Evolutionary conservation across 2,888 invertebrate genomes (phyloP), one percentile per base, ranked within the genome.

Genomic region (Watsonalla binaria): DNA sequence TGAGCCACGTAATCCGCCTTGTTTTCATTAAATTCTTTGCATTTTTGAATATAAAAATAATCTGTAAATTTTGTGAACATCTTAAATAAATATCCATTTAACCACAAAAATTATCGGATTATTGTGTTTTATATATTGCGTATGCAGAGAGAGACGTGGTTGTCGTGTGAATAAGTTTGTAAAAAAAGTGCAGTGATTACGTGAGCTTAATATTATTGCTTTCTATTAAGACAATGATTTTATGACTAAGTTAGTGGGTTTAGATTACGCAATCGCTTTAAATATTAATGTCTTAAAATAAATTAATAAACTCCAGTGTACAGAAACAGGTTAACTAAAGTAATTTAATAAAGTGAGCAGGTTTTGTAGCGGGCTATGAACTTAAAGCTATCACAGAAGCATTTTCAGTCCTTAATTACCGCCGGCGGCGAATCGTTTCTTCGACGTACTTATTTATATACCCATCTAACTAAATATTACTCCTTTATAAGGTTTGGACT

Each of bases 371-470:
- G 68, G 72, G 72, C 70, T 72, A 76, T 72, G 71, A 72, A 74
- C 74, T 79, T 78, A 79, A 80, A 76, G 79, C 76, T 73, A 78
- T 78, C 73, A 81, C 82, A 82, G 81, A 79, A 71, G 77, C 76
- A 79, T 82, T 84, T 79, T 81, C 82, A 80, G 82, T 82, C 80
- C 84, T 84, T 89, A 88, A 89, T 89, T 86, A 84, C 76, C 71
- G 86, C 88, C 80, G 65, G 69, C 69, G 82, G 87, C 78, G 73
- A 71, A 78, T 70, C 70, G 74, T 77, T 80, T 71, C 77, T 76
- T 74, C 62, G 61, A 66, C 57, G 59, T 62, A 53, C 49, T 37
- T 49, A 33, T 35, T 70, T 68, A 58, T 57, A 63, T 60, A 62
- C 58, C 58, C 56, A 56, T 46, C 52, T 46, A 46, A 52, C 51